Evolutionary conservation across 1,140 invertebrate genomes (phyloP).

Genomic region (Trinorchestia longiramus): DNA sequence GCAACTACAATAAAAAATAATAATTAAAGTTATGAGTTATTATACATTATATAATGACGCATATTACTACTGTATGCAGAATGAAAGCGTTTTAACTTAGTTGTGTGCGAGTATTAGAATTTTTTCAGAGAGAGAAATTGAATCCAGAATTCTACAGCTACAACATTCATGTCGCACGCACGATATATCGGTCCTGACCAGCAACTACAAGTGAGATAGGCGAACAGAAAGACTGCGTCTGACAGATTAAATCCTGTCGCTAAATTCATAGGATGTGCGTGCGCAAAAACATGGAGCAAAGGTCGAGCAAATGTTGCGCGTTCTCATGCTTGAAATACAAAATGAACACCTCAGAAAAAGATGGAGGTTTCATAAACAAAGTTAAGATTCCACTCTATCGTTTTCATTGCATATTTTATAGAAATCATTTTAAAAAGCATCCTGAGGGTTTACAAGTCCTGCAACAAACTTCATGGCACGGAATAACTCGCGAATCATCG

Average conservation of each 20-base stretch:
- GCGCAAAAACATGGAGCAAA: too few species aligned
- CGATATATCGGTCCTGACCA: background rate
- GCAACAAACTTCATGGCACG: background rate
- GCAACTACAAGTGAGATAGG: too few species aligned
- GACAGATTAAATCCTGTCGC: too few species aligned
- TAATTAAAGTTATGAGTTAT: background rate
- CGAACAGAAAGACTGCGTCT: too few species aligned
- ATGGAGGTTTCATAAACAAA: too few species aligned
- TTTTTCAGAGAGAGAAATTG: background rate
- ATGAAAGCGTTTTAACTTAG: background rate
- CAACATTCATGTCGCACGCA: background rate
- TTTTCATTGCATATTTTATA: too few species aligned
- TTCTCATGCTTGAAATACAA: too few species aligned
- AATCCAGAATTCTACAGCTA: background rate
- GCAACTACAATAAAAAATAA: background rate
- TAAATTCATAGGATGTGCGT: too few species aligned
- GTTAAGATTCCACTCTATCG: too few species aligned
- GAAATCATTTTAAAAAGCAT: background rate
- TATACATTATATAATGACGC: background rate
- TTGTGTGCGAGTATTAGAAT: background rate
- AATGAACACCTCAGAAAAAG: too few species aligned
- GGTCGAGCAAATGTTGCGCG: too few species aligned
- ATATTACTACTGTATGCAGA: background rate
- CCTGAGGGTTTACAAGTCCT: background rate
- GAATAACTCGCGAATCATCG: background rate